Conservation (phyloP, 2,888 invertebrate genomes). For the Idaea straminata region DNA sequence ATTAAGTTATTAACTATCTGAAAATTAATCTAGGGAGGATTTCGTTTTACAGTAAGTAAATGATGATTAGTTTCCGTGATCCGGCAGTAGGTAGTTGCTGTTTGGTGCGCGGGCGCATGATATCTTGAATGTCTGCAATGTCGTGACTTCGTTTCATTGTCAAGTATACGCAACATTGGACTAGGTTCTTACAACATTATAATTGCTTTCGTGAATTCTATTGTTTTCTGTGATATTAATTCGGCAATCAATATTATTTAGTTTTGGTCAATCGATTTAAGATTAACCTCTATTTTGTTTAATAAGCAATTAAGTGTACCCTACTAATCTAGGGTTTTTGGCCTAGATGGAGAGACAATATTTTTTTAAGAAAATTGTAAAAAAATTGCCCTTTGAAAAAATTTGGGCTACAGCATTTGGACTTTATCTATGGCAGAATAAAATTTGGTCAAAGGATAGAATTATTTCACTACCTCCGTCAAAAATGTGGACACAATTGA, state of each 20-base stretch:
- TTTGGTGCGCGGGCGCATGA: background rate
- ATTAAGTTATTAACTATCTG: too few species aligned
- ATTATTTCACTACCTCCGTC: background rate
- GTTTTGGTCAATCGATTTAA: slow-evolving; percentile 29
- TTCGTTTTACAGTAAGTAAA: too few species aligned
- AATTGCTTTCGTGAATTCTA: slow-evolving; percentile 39
- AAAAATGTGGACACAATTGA: background rate
- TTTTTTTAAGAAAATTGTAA: too few species aligned
- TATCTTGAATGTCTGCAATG: slow-evolving; percentile 13
- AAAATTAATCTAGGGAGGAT: too few species aligned
- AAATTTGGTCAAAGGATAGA: background rate
- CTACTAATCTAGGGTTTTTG: background rate
- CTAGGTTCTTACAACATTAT: slow-evolving; percentile 36
- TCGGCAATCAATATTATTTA: slow-evolving; percentile 28
- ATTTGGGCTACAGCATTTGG: too few species aligned
- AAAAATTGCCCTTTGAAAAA: too few species aligned
- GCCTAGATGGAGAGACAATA: background rate
- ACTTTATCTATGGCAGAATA: background rate
- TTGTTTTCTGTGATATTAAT: slow-evolving; percentile 21
- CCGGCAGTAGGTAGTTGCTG: background rate
- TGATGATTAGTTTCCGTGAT: slow-evolving; percentile 27
- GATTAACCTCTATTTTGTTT: background rate
- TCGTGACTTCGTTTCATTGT: slow-evolving; percentile 44
- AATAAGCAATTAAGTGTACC: background rate
- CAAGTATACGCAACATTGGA: slow-evolving; percentile 45